Percentiles rank a stretch among this genome's conserved stretches.
These are phyloP conservation scores for Scolopax mira DNA, from an alignment of 2,113 vertebrate genomes.

Conservation along the genomic window DNA sequence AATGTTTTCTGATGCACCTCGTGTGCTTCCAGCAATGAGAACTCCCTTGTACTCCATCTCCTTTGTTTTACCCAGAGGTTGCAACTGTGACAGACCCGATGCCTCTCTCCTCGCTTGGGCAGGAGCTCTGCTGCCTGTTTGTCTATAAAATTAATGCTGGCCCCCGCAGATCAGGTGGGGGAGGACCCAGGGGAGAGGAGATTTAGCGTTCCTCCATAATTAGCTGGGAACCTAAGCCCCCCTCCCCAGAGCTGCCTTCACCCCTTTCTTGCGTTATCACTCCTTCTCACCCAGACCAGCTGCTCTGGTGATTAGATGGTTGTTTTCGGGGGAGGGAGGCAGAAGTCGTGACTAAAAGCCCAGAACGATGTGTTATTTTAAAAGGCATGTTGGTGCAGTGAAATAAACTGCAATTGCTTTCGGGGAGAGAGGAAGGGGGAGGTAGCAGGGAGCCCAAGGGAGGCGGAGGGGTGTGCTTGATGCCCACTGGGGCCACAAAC, in stretches of 20 bases:
- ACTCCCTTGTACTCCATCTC: background rate
- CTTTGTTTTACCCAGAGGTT: constrained; percentile 19
- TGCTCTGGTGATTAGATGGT: constrained; percentile 53
- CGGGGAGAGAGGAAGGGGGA: background rate
- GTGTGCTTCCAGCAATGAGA: background rate
- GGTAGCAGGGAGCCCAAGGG: background rate
- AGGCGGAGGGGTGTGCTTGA: background rate
- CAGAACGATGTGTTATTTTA: constrained; percentile 66
- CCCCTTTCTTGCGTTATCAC: constrained; percentile 28
- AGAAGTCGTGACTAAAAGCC: constrained; percentile 69
- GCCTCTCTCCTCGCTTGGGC: background rate
- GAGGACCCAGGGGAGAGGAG: background rate
- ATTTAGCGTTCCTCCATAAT: background rate
- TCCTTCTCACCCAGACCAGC: constrained; percentile 62
- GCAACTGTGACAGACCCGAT: background rate
- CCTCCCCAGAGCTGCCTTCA: constrained; percentile 39
- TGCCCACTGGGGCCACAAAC: background rate
- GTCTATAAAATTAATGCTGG: constrained; percentile 23
- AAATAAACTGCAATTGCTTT: constrained; percentile 46
- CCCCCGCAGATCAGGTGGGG: background rate
- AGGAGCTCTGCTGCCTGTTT: background rate
- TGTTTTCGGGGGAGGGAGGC: constrained; percentile 29
- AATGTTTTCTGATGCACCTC: background rate
- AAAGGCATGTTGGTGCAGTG: constrained; percentile 40
- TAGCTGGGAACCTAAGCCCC: constrained; percentile 31